Conservation (phyloP, 1,140 invertebrate species). For the Mactra quadrangularis region DNA sequence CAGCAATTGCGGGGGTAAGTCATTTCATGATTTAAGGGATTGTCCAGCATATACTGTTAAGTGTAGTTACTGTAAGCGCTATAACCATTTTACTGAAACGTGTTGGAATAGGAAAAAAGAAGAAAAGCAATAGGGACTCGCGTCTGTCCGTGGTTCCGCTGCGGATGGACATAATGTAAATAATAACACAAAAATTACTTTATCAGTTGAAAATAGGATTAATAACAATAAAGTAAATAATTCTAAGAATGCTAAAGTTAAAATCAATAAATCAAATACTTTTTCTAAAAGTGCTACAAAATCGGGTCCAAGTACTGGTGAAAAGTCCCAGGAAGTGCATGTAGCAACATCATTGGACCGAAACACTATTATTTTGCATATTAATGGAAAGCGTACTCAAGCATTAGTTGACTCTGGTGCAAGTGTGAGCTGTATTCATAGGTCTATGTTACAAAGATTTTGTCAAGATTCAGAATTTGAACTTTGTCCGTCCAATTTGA, state of each 20-base stretch:
- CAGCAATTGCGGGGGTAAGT: not conserved
- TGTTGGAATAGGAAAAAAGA: not conserved
- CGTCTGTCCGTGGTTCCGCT: slow-evolving; percentile 36
- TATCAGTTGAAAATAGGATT: not conserved
- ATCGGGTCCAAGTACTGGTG: too few relatives aligned
- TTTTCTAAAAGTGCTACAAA: too few relatives aligned
- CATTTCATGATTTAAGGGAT: not conserved
- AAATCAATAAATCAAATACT: too few relatives aligned
- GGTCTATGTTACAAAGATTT: not conserved
- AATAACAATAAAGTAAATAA: not conserved
- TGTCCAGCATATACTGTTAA: not conserved
- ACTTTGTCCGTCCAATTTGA: not conserved
- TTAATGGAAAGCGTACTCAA: slow-evolving; percentile 22
- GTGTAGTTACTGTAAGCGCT: slow-evolving; percentile 6
- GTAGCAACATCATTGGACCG: slow-evolving; percentile 30
- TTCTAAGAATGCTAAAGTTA: not conserved
- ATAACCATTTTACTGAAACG: not conserved
- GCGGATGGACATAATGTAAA: slow-evolving; percentile 38
- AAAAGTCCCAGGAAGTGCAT: slow-evolving; percentile 8
- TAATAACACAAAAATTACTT: too few relatives aligned
- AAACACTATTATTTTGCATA: slow-evolving; percentile 46
- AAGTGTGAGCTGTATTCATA: slow-evolving; percentile 36
- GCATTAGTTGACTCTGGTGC: slow-evolving; percentile 59
- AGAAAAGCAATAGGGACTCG: slow-evolving; percentile 54
- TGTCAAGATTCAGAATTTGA: not conserved